Evolutionary conservation across 2,888 invertebrate genomes (phyloP), one percentile per base, ranked within the genome.

Genomic region (Meandrusa payeni): DNA sequence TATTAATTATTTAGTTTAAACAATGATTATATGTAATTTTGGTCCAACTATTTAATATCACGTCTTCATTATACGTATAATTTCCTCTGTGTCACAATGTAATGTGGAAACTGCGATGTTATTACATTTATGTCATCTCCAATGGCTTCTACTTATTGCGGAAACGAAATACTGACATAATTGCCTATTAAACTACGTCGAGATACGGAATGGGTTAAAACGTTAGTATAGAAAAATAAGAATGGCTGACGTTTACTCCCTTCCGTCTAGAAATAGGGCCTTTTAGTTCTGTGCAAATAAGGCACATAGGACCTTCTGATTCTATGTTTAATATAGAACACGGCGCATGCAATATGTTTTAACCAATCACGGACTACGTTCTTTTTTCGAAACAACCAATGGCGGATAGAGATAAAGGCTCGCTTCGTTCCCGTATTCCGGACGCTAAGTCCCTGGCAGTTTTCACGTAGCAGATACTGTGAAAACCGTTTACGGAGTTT

Each of bases 311-410:
- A 54, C 74, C 50, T 76, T 82, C 74, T 50, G 48, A 70, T 73
- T 78, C 72, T 71, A 61, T 63, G 40, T 39, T 51, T 59, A 62
- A 73, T 76, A 78, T 79, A 81, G 72, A 76, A 76, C 73, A 63
- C 66, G 64, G 77, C 85, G 79, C 77, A 70, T 73, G 79, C 88
- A 88, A 88, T 89, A 89, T 89, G 82, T 81, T 81, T 80, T 69
- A 66, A 69, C 89, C 89, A 90, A 90, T 90, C 80, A 75, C 76
- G 70, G 61, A 75, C 72, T 67, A 67, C 69, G 68, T 70, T 64
- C 61, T 78, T 79, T 83, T 85, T 83, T 83, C 70, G 61, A 76
- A 80, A 76, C 81, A 75, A 57, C 89, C 88, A 89, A 89, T 89
- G 66, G 82, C 71, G 71, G 66, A 71, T 70, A 68, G 72, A 78